phyloP scores from a whole-genome alignment of 2,888 invertebrate species.

The Conops quadrifasciatus region DNA sequence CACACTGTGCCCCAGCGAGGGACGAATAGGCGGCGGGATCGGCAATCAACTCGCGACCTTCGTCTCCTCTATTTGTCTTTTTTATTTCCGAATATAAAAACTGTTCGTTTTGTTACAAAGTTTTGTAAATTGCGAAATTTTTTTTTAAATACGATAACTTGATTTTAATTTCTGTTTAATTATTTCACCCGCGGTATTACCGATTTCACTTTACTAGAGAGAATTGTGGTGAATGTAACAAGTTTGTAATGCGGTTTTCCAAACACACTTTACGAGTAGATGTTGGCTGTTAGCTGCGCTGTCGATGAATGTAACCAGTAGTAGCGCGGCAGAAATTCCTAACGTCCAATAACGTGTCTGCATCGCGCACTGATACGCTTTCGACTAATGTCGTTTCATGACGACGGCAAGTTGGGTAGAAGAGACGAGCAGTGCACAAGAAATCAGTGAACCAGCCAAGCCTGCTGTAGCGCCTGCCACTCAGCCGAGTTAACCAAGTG shows the following conservation, averaged over 20 bases:
- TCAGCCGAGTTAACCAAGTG: constrained; percentile 10
- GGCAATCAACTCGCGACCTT: constrained; percentile 6
- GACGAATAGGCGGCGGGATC: constrained; percentile 1
- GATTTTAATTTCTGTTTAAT: background rate
- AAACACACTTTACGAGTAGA: constrained; percentile 16
- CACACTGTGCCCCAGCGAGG: background rate
- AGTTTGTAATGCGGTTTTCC: constrained; percentile 7
- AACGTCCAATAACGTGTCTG: constrained; percentile 15
- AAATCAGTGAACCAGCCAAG: constrained; percentile 29
- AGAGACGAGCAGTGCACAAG: constrained; percentile 16
- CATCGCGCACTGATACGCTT: constrained; percentile 9
- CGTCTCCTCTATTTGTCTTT: background rate
- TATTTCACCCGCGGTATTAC: background rate
- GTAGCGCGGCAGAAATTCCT: background rate
- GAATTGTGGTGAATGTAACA: constrained; percentile 11
- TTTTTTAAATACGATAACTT: constrained; percentile 3
- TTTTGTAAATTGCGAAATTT: background rate
- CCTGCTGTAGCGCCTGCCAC: constrained; percentile 11
- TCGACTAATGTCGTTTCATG: constrained; percentile 16
- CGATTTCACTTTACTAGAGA: constrained; percentile 11
- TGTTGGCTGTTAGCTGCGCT: background rate
- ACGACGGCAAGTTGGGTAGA: constrained; percentile 1
- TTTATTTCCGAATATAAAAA: constrained; percentile 6
- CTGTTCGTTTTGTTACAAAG: background rate
- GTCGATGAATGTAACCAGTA: constrained; percentile 8